Evolutionary conservation across 2,797 vertebrate genomes (phyloP), one percentile per base, ranked within the genome.

Genomic region (Lateolabrax maculatus): DNA sequence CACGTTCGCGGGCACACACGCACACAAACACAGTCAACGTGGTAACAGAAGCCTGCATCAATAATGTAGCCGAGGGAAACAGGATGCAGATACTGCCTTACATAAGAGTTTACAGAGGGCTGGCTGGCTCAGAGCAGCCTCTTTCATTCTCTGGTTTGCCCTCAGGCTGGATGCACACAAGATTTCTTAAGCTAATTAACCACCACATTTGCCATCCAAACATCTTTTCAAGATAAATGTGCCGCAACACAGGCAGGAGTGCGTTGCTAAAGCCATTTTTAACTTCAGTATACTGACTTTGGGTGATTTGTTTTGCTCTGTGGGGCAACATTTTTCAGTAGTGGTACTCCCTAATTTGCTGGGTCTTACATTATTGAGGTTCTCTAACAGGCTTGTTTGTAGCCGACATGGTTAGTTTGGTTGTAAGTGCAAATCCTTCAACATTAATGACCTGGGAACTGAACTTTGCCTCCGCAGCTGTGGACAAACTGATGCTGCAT

Each of bases 31-130:
- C 75, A 51, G 74, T 46, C 63, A 5, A 75, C 31, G 39, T 75
- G 87, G 86, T 78, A 92, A 93, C 86, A 86, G 82, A 93, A 91
- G 78, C 84, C 83, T 48, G 61, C 90, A 93, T 92, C 90, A 94
- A 91, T 94, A 92, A 94, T 92, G 93, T 88, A 93, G 86, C 83
- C 48, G 75, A 80, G 84, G 86, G 92, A 79, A 91, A 90, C 87
- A 89, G 88, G 88, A 90, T 84, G 88, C 83, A 93, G 82, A 81
- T 87, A 88, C 71, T 62, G 80, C 81, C 93, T 93, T 95, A 92
- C 95, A 93, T 96, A 94, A 94, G 90, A 80, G 83, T 91, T 90
- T 90, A 90, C 88, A 71, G 87, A 86, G 85, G 79, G 75, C 89
- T 83, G 85, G 89, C 87, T 81, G 89, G 87, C 94, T 94, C 93